Evolutionary conservation across 2,888 invertebrate species (phyloP).

Genomic region (Minunthozetes semirufus): DNA sequence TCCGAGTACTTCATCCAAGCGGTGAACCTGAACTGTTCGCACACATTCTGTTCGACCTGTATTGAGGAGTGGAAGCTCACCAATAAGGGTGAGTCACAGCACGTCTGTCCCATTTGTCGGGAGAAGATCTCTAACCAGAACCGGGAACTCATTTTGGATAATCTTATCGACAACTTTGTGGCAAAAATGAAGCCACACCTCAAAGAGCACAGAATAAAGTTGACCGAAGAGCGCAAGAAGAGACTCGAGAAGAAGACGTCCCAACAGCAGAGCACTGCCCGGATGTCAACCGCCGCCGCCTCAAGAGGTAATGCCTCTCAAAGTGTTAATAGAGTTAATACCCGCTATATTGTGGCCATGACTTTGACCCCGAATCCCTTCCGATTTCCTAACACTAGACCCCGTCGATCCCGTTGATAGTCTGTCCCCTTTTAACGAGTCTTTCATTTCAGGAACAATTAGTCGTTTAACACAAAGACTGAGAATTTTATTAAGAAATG

Average conservation of each 20-base stretch:
- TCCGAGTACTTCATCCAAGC: slow-evolving; percentile 21
- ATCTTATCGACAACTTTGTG: slow-evolving; percentile 17
- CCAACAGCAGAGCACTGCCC: background rate
- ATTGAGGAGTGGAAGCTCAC: slow-evolving; percentile 29
- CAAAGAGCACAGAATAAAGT: background rate
- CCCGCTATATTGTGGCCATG: too few species aligned
- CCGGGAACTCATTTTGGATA: slow-evolving; percentile 4
- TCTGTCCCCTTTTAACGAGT: too few species aligned
- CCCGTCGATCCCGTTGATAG: too few species aligned
- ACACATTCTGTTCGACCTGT: slow-evolving; percentile 31
- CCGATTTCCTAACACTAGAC: too few species aligned
- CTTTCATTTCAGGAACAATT: too few species aligned
- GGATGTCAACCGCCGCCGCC: background rate
- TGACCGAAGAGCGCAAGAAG: slow-evolving; percentile 16
- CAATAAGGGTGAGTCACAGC: background rate
- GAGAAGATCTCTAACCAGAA: background rate
- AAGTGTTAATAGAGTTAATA: too few species aligned
- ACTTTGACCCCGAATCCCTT: too few species aligned
- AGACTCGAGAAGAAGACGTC: background rate
- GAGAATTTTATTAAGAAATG: too few species aligned
- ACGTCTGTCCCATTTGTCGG: slow-evolving; percentile 32
- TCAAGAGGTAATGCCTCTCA: background rate
- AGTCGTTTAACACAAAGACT: too few species aligned
- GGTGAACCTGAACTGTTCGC: slow-evolving; percentile 30
- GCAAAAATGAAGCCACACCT: background rate